Evolutionary conservation across 2,888 invertebrate species (phyloP), one percentile per base, ranked within the genome.

Genomic region (Clunio marinus): DNA sequence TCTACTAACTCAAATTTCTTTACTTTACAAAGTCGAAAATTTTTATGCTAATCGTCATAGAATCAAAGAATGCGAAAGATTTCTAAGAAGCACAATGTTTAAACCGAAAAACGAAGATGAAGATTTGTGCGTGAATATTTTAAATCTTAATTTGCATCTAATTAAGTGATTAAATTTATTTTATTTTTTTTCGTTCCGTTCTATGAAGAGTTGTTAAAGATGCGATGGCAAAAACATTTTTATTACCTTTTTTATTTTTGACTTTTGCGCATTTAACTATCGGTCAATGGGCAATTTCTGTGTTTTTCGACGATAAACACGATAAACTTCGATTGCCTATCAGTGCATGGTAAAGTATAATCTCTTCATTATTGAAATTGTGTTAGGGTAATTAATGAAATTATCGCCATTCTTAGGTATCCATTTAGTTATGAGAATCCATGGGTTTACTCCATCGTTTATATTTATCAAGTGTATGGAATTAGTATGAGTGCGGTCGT

Each of bases 381-480:
- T 27, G 22, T 20, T 62, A 22, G 15, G 8, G 15, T 32, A n/a
- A n/a, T 45, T 45, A 45, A 45, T 15, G 5, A 45, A 45, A n/a
- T 41, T 8, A 4, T 25, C 35, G 10, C 17, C 24, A 32, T 20
- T 60, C 15, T 24, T 28, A 67, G 66, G 66, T 58, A 35, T 58
- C 68, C 67, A 13, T 67, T 57, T 24, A 57, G 57, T 10, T 15
- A n/a, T 5, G 57, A 68, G 22, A 25, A 27, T 27, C 37, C 41
- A 24, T 25, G 10, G 1, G 8, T 25, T n/a, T 68, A 25, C 55
- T 22, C 7, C 8, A 17, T 41, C 20, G 27, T 46, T 10, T 68
- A 58, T 15, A 15, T 68, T 17, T 68, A 58, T 58, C 68, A 68
- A 41, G 15, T 68, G 4, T 68, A 20, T 13, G 68, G 68, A 10